A percentile compares a stretch with the other conserved stretches of the same genome.
These are phyloP conservation scores for Trididemnum clinides DNA, from an alignment of 23 tunicate genomes.

Conservation along the genomic window DNA sequence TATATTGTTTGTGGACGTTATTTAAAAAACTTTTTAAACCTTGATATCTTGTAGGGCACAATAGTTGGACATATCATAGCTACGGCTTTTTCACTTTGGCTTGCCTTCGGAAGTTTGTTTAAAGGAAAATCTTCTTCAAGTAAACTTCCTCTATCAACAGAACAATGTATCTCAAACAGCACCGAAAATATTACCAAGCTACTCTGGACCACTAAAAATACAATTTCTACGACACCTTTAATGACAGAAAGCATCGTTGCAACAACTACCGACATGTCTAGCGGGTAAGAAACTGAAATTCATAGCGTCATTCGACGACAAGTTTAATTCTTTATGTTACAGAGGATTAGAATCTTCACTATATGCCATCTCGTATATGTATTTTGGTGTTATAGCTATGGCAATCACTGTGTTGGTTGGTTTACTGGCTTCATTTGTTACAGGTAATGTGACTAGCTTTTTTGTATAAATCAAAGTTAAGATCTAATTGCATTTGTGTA, in stretches of 20 bases:
- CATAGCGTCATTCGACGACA: too few relatives aligned
- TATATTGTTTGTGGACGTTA: too few relatives aligned
- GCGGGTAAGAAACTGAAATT: too few relatives aligned
- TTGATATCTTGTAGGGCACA: slow-evolving; percentile 57
- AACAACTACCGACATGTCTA: too few relatives aligned
- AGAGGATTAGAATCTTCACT: background rate
- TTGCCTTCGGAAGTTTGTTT: slow-evolving; percentile 42
- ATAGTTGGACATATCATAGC: slow-evolving; percentile 43
- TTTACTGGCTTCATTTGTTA: slow-evolving; percentile 21
- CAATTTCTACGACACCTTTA: background rate
- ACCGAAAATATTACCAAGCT: background rate
- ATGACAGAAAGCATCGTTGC: too few relatives aligned
- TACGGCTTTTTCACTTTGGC: slow-evolving; percentile 26
- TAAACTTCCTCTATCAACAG: slow-evolving; percentile 33
- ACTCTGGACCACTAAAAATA: background rate
- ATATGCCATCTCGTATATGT: slow-evolving; percentile 41
- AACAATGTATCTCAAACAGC: background rate
- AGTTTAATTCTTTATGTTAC: too few relatives aligned
- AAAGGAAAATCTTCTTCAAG: slow-evolving; percentile 9
- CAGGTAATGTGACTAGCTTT: slow-evolving; percentile 61
- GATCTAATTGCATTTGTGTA: too few relatives aligned
- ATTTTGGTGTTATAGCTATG: slow-evolving; percentile 21
- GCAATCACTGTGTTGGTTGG: slow-evolving; percentile 28
- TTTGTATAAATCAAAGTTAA: too few relatives aligned
- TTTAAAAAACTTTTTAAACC: too few relatives aligned